A percentile compares a stretch with the other conserved stretches of the same genome.
Conservation (phyloP, 2,888 invertebrate genomes). For the Marronus borbonicus region DNA sequence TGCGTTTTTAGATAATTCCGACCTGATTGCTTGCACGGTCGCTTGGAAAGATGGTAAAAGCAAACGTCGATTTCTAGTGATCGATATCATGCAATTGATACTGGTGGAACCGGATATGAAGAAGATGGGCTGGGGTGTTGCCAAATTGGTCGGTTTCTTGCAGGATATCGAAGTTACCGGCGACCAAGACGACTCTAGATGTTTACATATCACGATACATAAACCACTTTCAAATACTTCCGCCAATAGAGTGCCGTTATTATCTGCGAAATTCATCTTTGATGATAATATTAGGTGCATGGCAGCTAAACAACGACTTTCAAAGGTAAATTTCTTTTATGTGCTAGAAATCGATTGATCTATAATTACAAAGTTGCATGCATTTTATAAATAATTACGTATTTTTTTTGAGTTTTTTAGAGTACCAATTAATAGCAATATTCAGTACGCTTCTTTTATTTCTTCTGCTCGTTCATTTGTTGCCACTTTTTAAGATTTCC, state of each 20-base stretch:
- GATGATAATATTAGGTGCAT: slow-evolving; percentile 99
- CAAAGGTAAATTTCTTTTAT: slow-evolving; percentile 75
- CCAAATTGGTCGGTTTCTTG: slow-evolving; percentile 94
- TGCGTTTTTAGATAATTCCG: slow-evolving; percentile 89
- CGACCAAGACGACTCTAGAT: slow-evolving; percentile 97
- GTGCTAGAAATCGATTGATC: too few species aligned
- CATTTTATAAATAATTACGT: too few species aligned
- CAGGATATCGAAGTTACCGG: slow-evolving; percentile 97
- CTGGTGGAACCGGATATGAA: slow-evolving; percentile 97
- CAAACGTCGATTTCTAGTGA: slow-evolving; percentile 94
- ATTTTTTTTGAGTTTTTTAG: too few species aligned
- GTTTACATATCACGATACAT: slow-evolving; percentile 94
- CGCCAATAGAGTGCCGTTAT: slow-evolving; percentile 82
- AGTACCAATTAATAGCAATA: too few species aligned
- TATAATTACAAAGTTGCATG: too few species aligned
- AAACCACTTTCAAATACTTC: slow-evolving; percentile 79
- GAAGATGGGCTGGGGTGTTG: slow-evolving; percentile 97
- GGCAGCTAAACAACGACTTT: slow-evolving; percentile 94
- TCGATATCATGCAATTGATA: slow-evolving; percentile 95
- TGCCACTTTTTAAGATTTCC: too few species aligned
- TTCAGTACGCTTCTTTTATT: too few species aligned
- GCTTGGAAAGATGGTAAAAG: slow-evolving; percentile 91
- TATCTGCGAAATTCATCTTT: slow-evolving; percentile 95
- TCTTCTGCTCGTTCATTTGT: too few species aligned
- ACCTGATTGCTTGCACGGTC: slow-evolving; percentile 96